A percentile compares a stretch with the other conserved stretches of the same genome.
Evolutionary conservation across 2,113 vertebrate species (phyloP).

Genomic region (Epinephelus cyanopodus): DNA sequence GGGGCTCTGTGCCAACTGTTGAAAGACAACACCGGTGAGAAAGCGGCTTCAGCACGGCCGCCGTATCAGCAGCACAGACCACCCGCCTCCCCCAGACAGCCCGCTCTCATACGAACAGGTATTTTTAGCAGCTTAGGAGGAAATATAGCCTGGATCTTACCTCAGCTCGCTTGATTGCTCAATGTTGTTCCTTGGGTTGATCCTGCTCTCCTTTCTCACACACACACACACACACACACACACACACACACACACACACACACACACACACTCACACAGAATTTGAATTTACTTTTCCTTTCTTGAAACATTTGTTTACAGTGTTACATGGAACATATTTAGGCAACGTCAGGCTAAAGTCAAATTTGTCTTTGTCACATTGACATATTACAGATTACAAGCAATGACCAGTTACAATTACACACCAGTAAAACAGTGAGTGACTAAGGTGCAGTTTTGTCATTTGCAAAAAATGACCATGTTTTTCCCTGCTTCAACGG

Average conservation of each 20-base stretch:
- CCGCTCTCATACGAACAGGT: slow-evolving; percentile 56
- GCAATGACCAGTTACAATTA: too few species aligned
- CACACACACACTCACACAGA: background rate
- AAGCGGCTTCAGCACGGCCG: slow-evolving; percentile 50
- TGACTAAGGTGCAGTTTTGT: too few species aligned
- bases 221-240: background rate
- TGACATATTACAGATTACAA: too few species aligned
- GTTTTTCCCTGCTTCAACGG: too few species aligned
- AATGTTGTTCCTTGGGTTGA: slow-evolving; percentile 20
- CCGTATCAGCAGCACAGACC: slow-evolving; percentile 52
- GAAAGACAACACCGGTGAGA: slow-evolving; percentile 81
- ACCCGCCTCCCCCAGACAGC: slow-evolving; percentile 45
- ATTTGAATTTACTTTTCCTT: background rate
- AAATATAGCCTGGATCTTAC: slow-evolving; percentile 20
- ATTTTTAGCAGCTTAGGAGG: slow-evolving; percentile 66
- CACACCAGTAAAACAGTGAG: too few species aligned
- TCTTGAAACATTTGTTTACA: background rate
- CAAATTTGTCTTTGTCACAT: too few species aligned
- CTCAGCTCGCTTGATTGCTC: slow-evolving; percentile 38
- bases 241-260: too few species aligned
- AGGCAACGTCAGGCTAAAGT: too few species aligned
- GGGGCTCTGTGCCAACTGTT: slow-evolving; percentile 53
- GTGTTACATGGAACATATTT: too few species aligned
- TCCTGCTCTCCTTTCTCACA: slow-evolving; percentile 13
- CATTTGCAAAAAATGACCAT: too few species aligned